Base-by-base conservation (phyloP, 1,140 invertebrate genomes). In the Hyles vespertilio region DNA sequence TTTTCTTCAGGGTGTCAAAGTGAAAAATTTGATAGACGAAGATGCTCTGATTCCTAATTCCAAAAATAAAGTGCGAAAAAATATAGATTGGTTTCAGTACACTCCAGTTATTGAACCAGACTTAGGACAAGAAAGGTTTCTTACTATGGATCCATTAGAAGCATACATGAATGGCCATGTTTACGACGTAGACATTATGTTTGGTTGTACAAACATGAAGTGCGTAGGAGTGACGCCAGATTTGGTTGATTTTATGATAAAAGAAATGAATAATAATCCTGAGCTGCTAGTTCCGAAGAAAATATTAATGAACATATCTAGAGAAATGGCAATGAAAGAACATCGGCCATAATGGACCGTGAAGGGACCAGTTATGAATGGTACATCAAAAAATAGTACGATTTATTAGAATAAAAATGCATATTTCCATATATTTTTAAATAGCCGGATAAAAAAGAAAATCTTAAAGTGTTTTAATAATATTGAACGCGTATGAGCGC, bases 161-260 rank as follows among this genome's bases (percentile, higher is more conserved):
- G 60, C 77, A 44, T 65, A 90, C 44, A 70, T 67, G 58, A 79
- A 62, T 11, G 85, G 89, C 56, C 70, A 77, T 10, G 90, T 90
- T 45, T 74, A 91, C 44, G 83, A 91, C 50, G 84, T 93, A 22
- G 93, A 93, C 3, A 78, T 91, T 6, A 87, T 94, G 3, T 70
- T 92, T 33, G 93, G 93, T 2, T 89, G 91, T 45, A 92, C 84
- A 54, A 77, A 60, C 46, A 63, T 84, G 11, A 93, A 94, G 83
- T 87, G 90, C 9, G 33, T 79, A 3, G 44, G 75, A 11, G 55
- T 81, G 6, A 60, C 78, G 47, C 58, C 51, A 5, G n/a, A 51
- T 48, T 67, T 65, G 44, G 71, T 70, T 45, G 51, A 51, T 0
- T 12, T 12, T 32, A 56, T 79, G 4, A 58, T 81, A n/a, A 55